Base-by-base conservation (phyloP, 2,797 vertebrate species). In the Ciconia nigra region DNA sequence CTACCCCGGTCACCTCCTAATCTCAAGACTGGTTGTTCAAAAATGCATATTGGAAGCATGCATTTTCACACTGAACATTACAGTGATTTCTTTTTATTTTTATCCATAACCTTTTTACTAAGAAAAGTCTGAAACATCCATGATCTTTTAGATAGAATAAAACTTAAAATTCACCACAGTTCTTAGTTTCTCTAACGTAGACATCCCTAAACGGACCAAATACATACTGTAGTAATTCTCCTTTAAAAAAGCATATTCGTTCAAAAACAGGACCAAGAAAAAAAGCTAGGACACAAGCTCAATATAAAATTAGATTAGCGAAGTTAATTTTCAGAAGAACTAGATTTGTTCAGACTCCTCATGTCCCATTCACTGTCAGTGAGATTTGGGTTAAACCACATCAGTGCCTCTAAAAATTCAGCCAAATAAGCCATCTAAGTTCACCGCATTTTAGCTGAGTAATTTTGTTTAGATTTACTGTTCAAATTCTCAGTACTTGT, bases 41-140 rank as follows among this genome's bases (percentile, higher is more conserved):
- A 44, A 52, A 15, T 2, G 3, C 12, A 8, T 6, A 25, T 1
- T 11, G 7, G 44, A 52, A 89, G 15, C 9, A 19, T 1, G 7
- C 4, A 11, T 22, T 51, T 77, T 59, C 26, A 57, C 9, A 4
- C 0, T 15, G 26, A 54, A 25, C 26, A 26, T 25, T 54, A n/a
- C 20, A 4, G 31, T 39, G 58, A 35, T 11, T 28, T 26, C 7
- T 44, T 44, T 44, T 52, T 12, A 3, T 31, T 67, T 55, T 35
- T 51, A 81, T 59, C 51, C 35, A 17, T 37, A 71, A 65, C 8
- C 12, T 66, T 69, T 46, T 51, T 5, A 54, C 41, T 16, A 10
- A 31, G 33, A 49, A 9, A 65, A 15, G 14, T 11, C 11, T 49
- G 35, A 54, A 73, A 33, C 15, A 15, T 10, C 25, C 69, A 28